A percentile compares a stretch with the other conserved stretches of the same genome.
phyloP scores from a whole-genome alignment of 1,140 invertebrate species.

The Bombus superbus region DNA sequence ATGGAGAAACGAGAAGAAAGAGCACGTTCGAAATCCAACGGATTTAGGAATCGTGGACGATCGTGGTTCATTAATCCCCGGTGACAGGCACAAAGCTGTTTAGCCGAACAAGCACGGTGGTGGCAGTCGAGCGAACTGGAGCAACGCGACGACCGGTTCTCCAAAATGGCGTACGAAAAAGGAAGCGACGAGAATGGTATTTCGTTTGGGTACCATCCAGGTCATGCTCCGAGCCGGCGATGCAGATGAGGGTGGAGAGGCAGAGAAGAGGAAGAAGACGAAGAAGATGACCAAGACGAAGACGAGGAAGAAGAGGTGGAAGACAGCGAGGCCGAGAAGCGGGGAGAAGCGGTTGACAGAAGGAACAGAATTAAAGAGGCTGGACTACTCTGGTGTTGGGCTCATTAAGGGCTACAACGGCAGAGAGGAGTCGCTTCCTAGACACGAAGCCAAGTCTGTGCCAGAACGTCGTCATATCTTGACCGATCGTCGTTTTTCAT shows the following conservation, averaged over 20 bases:
- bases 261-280: constrained; percentile 28
- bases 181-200: constrained; percentile 67
- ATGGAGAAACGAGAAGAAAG: background rate
- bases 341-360: constrained; percentile 72
- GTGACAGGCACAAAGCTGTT: constrained; percentile 33
- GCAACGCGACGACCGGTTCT: constrained; percentile 61
- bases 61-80: constrained; percentile 25
- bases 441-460: constrained; percentile 73
- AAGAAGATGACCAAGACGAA: constrained; percentile 37
- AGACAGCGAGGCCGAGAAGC: constrained; percentile 58
- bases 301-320: constrained; percentile 52
- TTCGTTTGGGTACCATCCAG: constrained; percentile 78
- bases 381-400: constrained; percentile 66
- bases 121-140: constrained; percentile 43
- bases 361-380: constrained; percentile 72
- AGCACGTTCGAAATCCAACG: background rate
- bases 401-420: constrained; percentile 80
- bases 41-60: background rate
- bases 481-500: constrained; percentile 75
- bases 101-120: background rate
- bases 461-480: constrained; percentile 73
- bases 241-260: constrained; percentile 55
- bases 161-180: constrained; percentile 68
- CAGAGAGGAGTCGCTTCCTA: constrained; percentile 70
- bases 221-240: constrained; percentile 75